Conservation (phyloP, 1,140 invertebrate genomes). For the Monochamus saltuarius region DNA sequence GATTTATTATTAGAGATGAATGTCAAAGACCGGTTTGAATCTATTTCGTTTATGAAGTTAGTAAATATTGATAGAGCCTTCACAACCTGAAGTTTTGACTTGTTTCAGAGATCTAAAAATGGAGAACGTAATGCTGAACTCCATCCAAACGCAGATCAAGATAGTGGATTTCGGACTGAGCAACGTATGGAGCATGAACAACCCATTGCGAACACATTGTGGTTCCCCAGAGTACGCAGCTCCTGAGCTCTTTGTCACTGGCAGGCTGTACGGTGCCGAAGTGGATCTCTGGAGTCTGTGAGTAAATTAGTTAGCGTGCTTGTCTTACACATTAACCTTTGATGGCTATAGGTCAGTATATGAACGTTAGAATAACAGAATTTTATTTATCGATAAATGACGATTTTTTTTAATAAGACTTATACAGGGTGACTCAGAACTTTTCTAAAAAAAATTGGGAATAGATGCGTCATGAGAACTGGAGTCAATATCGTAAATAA, state of each 20-base stretch:
- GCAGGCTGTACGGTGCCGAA: slow-evolving; percentile 68
- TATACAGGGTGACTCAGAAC: too few relatives aligned
- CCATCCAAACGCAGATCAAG: slow-evolving; percentile 65
- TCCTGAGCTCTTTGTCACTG: slow-evolving; percentile 67
- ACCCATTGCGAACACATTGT: slow-evolving; percentile 67
- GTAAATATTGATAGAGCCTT: too few relatives aligned
- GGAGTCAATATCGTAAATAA: too few relatives aligned
- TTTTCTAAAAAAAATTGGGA: too few relatives aligned
- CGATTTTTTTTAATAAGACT: too few relatives aligned
- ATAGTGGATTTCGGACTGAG: slow-evolving; percentile 77
- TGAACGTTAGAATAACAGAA: too few relatives aligned
- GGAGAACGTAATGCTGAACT: slow-evolving; percentile 74
- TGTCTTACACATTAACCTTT: slow-evolving; percentile 1
- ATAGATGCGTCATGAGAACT: too few relatives aligned
- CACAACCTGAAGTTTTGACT: not conserved
- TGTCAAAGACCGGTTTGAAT: too few relatives aligned
- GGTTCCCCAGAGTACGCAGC: slow-evolving; percentile 76
- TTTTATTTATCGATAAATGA: too few relatives aligned
- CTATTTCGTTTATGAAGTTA: too few relatives aligned
- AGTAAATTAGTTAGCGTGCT: slow-evolving; percentile 34
- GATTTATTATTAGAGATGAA: too few relatives aligned
- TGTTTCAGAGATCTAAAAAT: slow-evolving; percentile 69
- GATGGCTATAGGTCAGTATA: not conserved
- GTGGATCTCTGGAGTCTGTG: slow-evolving; percentile 76
- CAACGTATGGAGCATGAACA: slow-evolving; percentile 60